Base-by-base conservation (phyloP, 2,888 invertebrate genomes). In the Luperina nickerlii region DNA sequence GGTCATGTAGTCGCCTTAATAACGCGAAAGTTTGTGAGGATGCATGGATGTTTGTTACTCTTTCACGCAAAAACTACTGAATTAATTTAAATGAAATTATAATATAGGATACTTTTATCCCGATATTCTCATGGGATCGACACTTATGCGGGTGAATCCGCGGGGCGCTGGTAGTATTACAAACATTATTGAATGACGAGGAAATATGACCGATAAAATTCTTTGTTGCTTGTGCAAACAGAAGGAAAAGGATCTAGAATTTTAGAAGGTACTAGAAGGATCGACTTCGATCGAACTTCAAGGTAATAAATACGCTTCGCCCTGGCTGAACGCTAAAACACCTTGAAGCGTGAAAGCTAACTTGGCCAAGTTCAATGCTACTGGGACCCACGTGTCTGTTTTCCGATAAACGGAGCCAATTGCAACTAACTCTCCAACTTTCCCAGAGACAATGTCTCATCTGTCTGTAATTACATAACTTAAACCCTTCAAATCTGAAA, bases 341-440 rank as follows among this genome's bases (percentile, higher is more conserved):
- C 81, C 74, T 81, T 62, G 74, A 74, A 75, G 38, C 38, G 54
- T 24, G 6, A 54, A 80, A 24, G 32, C 13, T 67, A 67, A 81
- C 32, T 80, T 81, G 75, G 67, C 75, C 81, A 75, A 80, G 75
- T 75, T 81, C 80, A 80, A 81, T 81, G 75, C 18, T 74, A 79
- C 74, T 66, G 81, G 62, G 51, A 60, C 57, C n/a, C 20, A 57
- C 27, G 38, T 20, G 74, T 73, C 38, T 27, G 24, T 66, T 73
- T 79, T 73, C 48, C 73, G 38, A 73, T 73, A 65, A 57, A 80
- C 45, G 45, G 24, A 65, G 38, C 48, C 60, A 20, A 72, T 45
- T 72, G 8, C 51, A 57, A 57, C 15, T 8, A 24, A 32, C 57
- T 77, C 57, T 77, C 48, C 57, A 48, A 45, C 20, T 48, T 60